A percentile compares a stretch with the other conserved stretches of the same genome.
phyloP scores from a whole-genome alignment of 2,888 invertebrate species.

The Oasisia sp. region DNA sequence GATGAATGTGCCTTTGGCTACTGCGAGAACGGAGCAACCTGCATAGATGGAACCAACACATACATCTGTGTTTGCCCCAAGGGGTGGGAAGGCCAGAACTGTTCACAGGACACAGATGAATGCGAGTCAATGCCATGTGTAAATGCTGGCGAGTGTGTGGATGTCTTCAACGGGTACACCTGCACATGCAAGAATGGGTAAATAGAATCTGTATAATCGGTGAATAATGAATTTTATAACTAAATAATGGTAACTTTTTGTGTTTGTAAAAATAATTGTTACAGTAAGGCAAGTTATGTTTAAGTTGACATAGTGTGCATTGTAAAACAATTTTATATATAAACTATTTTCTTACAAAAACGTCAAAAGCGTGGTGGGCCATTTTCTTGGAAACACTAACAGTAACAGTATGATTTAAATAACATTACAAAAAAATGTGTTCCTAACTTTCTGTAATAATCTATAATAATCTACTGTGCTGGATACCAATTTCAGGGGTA shows the following conservation, averaged over 20 bases:
- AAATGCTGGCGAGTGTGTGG: constrained; percentile 77
- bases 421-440: no score
- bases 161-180: constrained; percentile 60
- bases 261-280: not conserved
- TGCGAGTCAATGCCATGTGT: constrained; percentile 46
- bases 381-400: no score
- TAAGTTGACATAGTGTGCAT: no score
- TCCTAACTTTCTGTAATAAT: no score
- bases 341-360: no score
- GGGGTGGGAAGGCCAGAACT: not conserved
- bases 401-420: no score
- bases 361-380: no score
- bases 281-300: no score
- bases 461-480: no score
- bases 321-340: no score
- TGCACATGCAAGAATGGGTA: constrained; percentile 21
- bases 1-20: not conserved
- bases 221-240: not conserved
- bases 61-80: not conserved
- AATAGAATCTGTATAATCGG: not conserved
- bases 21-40: not conserved
- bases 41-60: not conserved
- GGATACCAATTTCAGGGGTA: no score
- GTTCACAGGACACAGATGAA: constrained; percentile 40
- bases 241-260: not conserved